These are phyloP conservation scores for Neomicropteryx cornuta DNA, from an alignment of 1,140 invertebrate species.

Conservation along the genomic window DNA sequence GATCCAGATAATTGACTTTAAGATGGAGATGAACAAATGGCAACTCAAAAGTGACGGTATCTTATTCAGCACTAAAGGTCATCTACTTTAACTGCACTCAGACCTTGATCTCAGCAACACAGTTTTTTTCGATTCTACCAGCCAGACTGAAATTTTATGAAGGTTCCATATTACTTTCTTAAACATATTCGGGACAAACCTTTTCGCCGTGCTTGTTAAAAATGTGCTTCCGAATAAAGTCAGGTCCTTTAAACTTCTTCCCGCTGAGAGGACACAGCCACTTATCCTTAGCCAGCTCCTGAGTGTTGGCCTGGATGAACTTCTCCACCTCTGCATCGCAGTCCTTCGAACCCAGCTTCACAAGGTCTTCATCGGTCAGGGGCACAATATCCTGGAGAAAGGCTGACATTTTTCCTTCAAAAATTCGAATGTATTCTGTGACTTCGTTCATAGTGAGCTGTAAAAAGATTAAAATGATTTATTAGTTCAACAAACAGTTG, in stretches of 20 bases:
- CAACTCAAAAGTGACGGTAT: no score
- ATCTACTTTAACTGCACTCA: no score
- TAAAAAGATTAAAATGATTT: slow-evolving; percentile 16
- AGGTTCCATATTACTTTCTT: no score
- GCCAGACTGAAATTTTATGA: no score
- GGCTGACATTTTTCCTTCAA: slow-evolving; percentile 81
- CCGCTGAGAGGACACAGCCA: slow-evolving; percentile 97
- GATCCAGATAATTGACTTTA: no score
- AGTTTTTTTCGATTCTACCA: no score
- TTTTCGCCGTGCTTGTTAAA: slow-evolving; percentile 96
- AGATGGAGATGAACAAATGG: no score
- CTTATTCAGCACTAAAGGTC: no score
- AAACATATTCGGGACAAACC: no score
- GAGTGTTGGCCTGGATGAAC: slow-evolving; percentile 87
- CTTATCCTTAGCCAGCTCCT: slow-evolving; percentile 94
- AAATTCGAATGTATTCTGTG: slow-evolving; percentile 65
- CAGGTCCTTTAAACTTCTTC: slow-evolving; percentile 98
- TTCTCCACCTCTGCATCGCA: slow-evolving; percentile 86
- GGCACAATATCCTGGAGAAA: slow-evolving; percentile 64
- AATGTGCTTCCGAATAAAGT: slow-evolving; percentile 98
- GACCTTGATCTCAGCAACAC: no score
- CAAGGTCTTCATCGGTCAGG: slow-evolving; percentile 69
- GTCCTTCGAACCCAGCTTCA: slow-evolving; percentile 65
- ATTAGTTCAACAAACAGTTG: no score
- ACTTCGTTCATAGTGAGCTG: slow-evolving; percentile 52